These are phyloP conservation scores for human (Homo sapiens) DNA, from an alignment of 2,113 vertebrate species.

Conservation along the genomic window GRCh38 chr5:76401001-76401500, in stretches of 20 bases:
- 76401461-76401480: background rate
- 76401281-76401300: background rate
- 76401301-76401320: background rate
- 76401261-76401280: background rate
- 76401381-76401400: background rate
- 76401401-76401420: background rate
- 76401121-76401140: background rate
- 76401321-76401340: background rate
- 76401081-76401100: background rate
- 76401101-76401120: background rate
- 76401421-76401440: background rate
- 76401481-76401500: background rate
- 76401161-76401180: background rate
- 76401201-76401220: background rate
- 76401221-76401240: background rate
- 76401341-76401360: background rate
- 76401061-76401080: background rate
- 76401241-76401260: too few relatives aligned
- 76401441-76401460: background rate
- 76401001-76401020: background rate
- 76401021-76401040: background rate
- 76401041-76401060: background rate
- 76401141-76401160: background rate
- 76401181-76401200: background rate
- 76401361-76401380: background rate